Conservation (phyloP, 2,113 vertebrate genomes). For the Lepus europaeus region DNA sequence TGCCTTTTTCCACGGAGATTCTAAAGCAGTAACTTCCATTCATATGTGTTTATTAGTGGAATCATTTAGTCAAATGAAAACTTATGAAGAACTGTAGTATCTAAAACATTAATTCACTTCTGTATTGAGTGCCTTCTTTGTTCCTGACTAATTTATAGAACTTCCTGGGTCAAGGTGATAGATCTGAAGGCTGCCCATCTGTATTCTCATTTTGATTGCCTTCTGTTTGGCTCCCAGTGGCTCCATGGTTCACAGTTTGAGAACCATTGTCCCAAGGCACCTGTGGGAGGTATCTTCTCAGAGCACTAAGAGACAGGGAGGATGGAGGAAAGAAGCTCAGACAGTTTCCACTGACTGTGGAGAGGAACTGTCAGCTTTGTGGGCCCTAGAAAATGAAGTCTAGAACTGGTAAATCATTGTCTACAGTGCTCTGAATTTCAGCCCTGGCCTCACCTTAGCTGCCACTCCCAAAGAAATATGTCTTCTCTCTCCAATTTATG, state of each 20-base stretch:
- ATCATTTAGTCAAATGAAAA: neutral
- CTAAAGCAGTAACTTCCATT: neutral
- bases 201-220: neutral
- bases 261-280: neutral
- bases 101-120: neutral
- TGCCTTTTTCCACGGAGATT: neutral
- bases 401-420: constrained; percentile 9
- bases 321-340: neutral
- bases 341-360: neutral
- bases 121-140: neutral
- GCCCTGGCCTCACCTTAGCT: neutral
- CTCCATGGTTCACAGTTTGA: neutral
- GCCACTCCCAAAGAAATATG: neutral
- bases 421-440: neutral
- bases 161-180: neutral
- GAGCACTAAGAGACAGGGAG: neutral
- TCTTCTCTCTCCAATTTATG: neutral
- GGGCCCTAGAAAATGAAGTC: neutral
- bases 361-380: neutral
- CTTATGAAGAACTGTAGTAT: neutral
- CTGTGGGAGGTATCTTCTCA: neutral
- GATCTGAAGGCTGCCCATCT: neutral
- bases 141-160: neutral
- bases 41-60: neutral
- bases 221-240: neutral